Evolutionary conservation across 2,113 vertebrate species (phyloP), one percentile per base, ranked within the genome.

Genomic region (Poeciliopsis occidentalis): DNA sequence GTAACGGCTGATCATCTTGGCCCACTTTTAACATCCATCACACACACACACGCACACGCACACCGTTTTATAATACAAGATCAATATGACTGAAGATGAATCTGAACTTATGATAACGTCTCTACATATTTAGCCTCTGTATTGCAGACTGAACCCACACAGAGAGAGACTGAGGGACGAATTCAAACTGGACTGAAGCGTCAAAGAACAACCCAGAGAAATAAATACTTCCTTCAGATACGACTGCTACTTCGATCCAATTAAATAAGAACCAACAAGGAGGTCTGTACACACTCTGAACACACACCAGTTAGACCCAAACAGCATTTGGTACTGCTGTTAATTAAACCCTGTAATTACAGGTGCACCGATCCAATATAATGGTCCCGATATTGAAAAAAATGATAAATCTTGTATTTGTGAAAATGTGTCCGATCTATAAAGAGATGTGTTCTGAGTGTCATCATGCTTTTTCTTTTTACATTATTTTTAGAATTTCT

Each of bases 1-100:
- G 65, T n/a, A 11, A 31, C 2, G 7, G 12, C 26, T 27, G 62
- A 79, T 69, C 19, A 22, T 51, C 30, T 76, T 68, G 73, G 73
- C 66, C 83, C 70, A 64, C 65, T 70, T 84, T 73, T 31, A 65
- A 60, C 63, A 8, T 2, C 31, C 5, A 62, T 1, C 34, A 1
- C 27, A 19, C 71, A 31, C 19, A 0, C 61, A 15, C 22, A 34
- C 34, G 1, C 2, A 13, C 32, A 32, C 4, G 1, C 31, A 32
- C 31, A 39, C 37, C n/a, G n/a, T n/a, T n/a, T 75, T 31, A 24
- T 1, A 17, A 83, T 75, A 62, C 68, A 8, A 64, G 57, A 70
- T 76, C 30, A 34, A 57, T 67, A 64, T 80, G 51, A 57, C 24
- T 24, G 22, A 57, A 47, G 44, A 47, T 47, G 44, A 47, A 47